A percentile compares a stretch with the other conserved stretches of the same genome.
Evolutionary conservation across 2,113 vertebrate species (phyloP).

Genomic region (Crotalus helleri): DNA sequence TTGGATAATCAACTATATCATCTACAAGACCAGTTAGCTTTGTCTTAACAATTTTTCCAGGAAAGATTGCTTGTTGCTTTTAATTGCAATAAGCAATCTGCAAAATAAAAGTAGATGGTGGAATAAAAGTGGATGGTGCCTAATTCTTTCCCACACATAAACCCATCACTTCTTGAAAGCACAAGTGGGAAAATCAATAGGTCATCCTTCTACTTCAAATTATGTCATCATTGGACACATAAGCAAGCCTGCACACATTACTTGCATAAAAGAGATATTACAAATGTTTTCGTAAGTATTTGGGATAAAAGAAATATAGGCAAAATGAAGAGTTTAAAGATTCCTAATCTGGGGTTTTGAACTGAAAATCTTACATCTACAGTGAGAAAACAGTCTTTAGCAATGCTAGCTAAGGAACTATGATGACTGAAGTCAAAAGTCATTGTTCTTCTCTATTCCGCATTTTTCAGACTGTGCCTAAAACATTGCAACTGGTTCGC

Average conservation of each 20-base stretch:
- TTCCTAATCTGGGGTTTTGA: neutral
- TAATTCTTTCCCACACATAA: neutral
- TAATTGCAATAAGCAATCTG: neutral
- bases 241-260: neutral
- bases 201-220: neutral
- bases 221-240: neutral
- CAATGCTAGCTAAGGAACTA: neutral
- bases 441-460: neutral
- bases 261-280: rapidly evolving
- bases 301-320: neutral
- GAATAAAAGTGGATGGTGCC: neutral
- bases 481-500: neutral
- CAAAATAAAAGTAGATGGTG: neutral
- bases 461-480: neutral
- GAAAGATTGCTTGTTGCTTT: neutral
- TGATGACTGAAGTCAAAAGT: neutral
- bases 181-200: neutral
- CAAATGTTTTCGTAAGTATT: rapidly evolving
- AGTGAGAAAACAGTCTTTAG: neutral
- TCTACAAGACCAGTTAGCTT: neutral
- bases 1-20: neutral
- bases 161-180: neutral
- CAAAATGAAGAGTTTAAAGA: neutral
- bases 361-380: neutral
- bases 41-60: neutral